Base-by-base conservation (phyloP, 2,797 vertebrate genomes). In the Serranus cabrilla region DNA sequence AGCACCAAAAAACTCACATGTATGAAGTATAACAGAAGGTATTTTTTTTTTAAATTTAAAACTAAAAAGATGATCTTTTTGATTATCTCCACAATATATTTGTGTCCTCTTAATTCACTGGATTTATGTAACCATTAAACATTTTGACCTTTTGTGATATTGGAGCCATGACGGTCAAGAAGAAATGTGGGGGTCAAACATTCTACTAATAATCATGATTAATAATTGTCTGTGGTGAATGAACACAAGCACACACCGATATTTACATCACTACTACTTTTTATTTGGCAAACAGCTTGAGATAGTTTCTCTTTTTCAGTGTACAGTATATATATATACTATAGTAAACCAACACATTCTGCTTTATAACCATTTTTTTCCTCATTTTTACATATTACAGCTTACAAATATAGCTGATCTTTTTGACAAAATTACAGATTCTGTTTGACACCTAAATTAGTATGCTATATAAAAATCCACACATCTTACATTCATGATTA, bases 331-430 rank as follows among this genome's bases (percentile, higher is more conserved):
- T 91, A 88, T 88, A 81, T 82, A 83, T 90, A 91, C 90, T 90
- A 92, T 94, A 90, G 64, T 92, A 93, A 95, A 93, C 91, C 92
- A 94, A 94, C 93, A 95, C 93, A 92, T 92, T 94, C 92, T 91
- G 92, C 91, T 90, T 91, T 84, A 94, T 95, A 94, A 92, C 91
- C 89, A 93, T 93, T 92, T 94, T 27, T 95, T 91, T 93, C 89
- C 87, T 89, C 78, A 54, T 91, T 91, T 94, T 93, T 94, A 95
- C 94, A 95, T 94, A 90, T 93, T 95, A 95, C 95, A 95, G 93
- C 94, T 96, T 95, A 95, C 94, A 96, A 96, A 96, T 95, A 93
- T 95, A 96, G 94, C 95, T 94, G 95, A 95, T 95, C 94, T 95
- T 94, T 95, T 94, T 91, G 93, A 95, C 94, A 96, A 95, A 95